phyloP scores from a whole-genome alignment of 1,140 invertebrate species.

The Coenobita brevimanus region DNA sequence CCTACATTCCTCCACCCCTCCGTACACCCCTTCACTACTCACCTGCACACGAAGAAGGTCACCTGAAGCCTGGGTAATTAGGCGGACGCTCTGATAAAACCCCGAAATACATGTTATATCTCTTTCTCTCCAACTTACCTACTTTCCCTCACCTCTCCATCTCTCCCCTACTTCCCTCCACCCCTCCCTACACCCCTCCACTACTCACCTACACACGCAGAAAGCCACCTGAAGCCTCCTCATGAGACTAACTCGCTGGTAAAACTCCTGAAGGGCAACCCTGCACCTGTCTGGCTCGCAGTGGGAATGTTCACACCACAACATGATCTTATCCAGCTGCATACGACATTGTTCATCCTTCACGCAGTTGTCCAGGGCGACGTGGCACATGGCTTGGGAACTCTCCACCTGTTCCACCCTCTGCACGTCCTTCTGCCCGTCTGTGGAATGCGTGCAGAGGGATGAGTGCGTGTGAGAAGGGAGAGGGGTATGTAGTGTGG shows the following conservation, averaged over 20 bases:
- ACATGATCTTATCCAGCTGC: constrained; percentile 45
- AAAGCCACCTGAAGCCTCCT: constrained; percentile 65
- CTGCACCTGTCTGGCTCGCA: constrained; percentile 66
- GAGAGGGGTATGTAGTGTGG: not conserved
- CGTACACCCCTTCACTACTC: no score
- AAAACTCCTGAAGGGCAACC: constrained; percentile 65
- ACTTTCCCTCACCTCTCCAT: not conserved
- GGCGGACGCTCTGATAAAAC: no score
- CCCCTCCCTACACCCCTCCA: no score
- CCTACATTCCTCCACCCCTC: not conserved
- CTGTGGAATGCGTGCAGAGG: not conserved
- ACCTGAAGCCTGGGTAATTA: not conserved
- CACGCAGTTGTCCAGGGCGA: constrained; percentile 54
- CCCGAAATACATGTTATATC: no score
- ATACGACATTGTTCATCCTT: constrained; percentile 42
- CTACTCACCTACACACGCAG: constrained; percentile 66
- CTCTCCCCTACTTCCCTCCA: no score
- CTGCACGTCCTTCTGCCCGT: constrained; percentile 22
- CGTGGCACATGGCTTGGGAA: constrained; percentile 62
- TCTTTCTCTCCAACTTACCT: not conserved
- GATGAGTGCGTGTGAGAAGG: not conserved
- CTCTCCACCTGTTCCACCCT: constrained; percentile 25
- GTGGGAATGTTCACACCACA: constrained; percentile 67
- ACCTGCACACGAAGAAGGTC: not conserved
- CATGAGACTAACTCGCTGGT: constrained; percentile 47